phyloP scores from a whole-genome alignment of 2,888 invertebrate genomes.

The Nemotelus pantherinus region DNA sequence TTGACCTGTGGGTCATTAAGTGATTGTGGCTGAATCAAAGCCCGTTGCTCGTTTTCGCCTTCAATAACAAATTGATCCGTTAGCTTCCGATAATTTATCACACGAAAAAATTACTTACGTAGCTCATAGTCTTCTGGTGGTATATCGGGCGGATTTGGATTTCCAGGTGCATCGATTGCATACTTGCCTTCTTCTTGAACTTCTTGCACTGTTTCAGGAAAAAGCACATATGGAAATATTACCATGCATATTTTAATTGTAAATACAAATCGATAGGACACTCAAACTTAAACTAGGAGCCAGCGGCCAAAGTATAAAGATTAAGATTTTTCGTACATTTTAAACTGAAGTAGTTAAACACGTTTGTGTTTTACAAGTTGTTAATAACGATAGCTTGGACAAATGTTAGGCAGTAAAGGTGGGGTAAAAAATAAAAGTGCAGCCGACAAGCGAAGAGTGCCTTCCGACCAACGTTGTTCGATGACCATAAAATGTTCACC shows the following conservation, averaged over 20 bases:
- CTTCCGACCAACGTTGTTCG: no score
- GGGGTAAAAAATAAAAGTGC: no score
- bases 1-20: slow-evolving; percentile 86
- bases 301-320: neutral
- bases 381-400: no score
- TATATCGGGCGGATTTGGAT: slow-evolving; percentile 84
- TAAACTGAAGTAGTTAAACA: no score
- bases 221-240: slow-evolving; percentile 11
- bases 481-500: no score
- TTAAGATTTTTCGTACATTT: neutral
- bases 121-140: slow-evolving; percentile 94
- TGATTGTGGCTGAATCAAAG: slow-evolving; percentile 91
- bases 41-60: slow-evolving; percentile 97
- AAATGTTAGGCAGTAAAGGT: no score
- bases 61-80: slow-evolving; percentile 52
- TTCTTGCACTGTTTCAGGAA: slow-evolving; percentile 78
- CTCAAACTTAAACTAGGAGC: neutral
- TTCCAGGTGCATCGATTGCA: slow-evolving; percentile 97
- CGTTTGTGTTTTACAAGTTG: no score
- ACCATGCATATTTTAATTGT: neutral
- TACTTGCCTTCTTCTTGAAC: slow-evolving; percentile 94
- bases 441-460: no score
- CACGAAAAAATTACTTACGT: slow-evolving; percentile 68
- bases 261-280: neutral
- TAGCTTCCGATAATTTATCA: neutral